phyloP scores from a whole-genome alignment of 2,888 invertebrate species.

The Syrista parreyssii region DNA sequence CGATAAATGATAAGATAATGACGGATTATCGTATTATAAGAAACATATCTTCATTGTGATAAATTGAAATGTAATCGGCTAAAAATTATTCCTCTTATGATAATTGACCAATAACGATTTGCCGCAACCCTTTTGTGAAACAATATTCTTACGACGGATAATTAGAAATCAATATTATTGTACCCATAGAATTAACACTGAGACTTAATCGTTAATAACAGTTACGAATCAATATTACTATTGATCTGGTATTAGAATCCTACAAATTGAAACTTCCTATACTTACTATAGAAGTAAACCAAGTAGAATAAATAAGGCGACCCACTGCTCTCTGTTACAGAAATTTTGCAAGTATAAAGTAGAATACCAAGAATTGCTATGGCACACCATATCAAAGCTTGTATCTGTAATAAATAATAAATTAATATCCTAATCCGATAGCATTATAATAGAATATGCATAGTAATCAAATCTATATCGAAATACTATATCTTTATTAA shows the following conservation, averaged over 20 bases:
- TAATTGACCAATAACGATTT: neutral
- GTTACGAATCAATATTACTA: no score
- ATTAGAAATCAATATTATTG: neutral
- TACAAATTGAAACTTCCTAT: neutral
- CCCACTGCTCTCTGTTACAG: neutral
- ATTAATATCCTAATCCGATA: neutral
- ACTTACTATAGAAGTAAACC: conserved; percentile 21
- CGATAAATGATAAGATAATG: neutral
- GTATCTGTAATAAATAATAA: neutral
- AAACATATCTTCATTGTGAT: neutral
- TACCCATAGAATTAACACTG: neutral
- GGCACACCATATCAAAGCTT: conserved; percentile 10
- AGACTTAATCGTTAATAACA: no score
- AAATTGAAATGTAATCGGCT: neutral
- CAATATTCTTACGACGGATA: neutral
- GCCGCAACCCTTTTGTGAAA: neutral
- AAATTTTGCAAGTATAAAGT: conserved; percentile 14
- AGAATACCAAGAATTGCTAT: conserved; percentile 12
- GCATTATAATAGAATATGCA: no score
- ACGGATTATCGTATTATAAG: neutral
- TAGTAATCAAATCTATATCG: neutral
- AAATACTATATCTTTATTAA: neutral
- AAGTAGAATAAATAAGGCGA: conserved; percentile 13
- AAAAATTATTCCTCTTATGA: neutral
- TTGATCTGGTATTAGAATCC: no score